These are phyloP conservation scores for Nyctalus aviator DNA, from an alignment of 2,797 vertebrate genomes.

Conservation along the genomic window DNA sequence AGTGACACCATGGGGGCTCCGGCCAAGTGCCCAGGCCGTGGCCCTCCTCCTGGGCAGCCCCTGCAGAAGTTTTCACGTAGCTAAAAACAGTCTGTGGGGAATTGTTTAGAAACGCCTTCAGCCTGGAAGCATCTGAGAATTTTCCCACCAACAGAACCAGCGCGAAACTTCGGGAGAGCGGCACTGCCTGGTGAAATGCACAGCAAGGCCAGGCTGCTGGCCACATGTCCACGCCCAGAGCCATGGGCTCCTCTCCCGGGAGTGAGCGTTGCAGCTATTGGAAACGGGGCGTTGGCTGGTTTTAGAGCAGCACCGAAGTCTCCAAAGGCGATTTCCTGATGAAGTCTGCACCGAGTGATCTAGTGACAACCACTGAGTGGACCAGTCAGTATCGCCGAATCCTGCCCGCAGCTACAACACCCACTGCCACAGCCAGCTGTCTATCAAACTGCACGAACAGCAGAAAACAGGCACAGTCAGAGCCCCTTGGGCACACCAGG, in stretches of 20 bases:
- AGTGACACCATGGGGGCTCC: neutral
- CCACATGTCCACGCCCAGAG: neutral
- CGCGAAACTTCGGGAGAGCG: fast-evolving
- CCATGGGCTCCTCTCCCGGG: neutral
- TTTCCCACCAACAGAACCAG: neutral
- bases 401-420: no score
- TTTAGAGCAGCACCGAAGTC: neutral
- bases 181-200: neutral
- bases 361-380: no score
- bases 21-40: neutral
- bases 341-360: neutral
- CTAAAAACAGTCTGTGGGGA: conserved; percentile 90
- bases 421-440: neutral
- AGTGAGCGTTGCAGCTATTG: neutral
- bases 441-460: neutral
- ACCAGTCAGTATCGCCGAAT: neutral
- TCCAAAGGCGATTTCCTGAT: neutral
- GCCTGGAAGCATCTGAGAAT: neutral
- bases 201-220: neutral
- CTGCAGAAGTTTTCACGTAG: conserved; percentile 89
- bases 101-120: conserved; percentile 50
- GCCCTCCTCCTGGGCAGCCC: neutral
- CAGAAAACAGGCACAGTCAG: fast-evolving
- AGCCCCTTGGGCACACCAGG: neutral
- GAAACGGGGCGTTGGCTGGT: neutral